Percentiles rank a stretch among this genome's conserved stretches.
These are phyloP conservation scores for Hypotaenidia okinawae DNA, from an alignment of 2,797 vertebrate genomes.

Conservation along the genomic window DNA sequence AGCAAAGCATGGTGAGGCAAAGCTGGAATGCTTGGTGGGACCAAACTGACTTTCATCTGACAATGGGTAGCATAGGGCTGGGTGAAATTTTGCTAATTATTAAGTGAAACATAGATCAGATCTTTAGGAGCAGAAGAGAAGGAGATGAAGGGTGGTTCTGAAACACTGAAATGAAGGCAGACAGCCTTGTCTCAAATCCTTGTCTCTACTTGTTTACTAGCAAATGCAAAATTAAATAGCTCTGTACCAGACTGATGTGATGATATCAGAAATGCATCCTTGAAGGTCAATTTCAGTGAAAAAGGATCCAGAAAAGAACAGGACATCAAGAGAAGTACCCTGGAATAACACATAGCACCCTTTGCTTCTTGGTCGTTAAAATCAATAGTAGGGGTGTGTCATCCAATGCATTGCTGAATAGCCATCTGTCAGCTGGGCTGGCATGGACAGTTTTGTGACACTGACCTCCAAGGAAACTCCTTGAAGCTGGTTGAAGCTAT, in stretches of 20 bases:
- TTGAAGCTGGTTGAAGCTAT: neutral
- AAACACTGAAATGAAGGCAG: neutral
- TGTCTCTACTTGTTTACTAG: neutral
- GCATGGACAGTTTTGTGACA: neutral
- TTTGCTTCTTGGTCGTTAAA: neutral
- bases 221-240: neutral
- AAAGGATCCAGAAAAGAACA: neutral
- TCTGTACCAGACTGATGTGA: neutral
- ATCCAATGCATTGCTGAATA: neutral
- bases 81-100: neutral
- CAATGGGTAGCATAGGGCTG: neutral
- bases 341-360: rapidly evolving
- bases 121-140: neutral
- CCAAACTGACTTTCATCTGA: neutral
- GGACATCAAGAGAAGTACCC: neutral
- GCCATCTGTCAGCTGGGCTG: neutral
- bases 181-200: neutral
- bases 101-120: neutral
- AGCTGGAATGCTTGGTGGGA: neutral
- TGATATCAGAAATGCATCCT: neutral
- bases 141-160: neutral
- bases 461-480: neutral
- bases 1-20: neutral
- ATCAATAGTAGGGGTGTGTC: neutral
- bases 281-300: neutral